phyloP scores from a whole-genome alignment of 2,888 invertebrate species.

The Xestia c-nigrum region DNA sequence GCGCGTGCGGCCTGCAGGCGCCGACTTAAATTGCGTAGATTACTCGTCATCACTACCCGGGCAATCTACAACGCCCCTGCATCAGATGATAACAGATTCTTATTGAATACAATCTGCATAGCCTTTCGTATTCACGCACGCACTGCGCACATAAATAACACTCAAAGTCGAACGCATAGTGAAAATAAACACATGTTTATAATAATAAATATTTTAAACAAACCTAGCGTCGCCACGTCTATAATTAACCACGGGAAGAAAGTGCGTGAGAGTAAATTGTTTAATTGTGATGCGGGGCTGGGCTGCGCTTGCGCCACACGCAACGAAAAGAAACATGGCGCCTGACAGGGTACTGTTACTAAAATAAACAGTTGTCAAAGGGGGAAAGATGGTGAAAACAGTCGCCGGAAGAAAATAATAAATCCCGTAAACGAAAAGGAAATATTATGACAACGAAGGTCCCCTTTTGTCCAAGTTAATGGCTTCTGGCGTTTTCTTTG shows the following conservation, averaged over 20 bases:
- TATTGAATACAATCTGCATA: constrained; percentile 71
- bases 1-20: constrained; percentile 59
- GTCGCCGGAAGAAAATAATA: constrained; percentile 75
- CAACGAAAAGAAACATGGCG: constrained; percentile 72
- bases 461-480: constrained; percentile 51
- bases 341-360: constrained; percentile 64
- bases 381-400: constrained; percentile 70
- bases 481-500: constrained; percentile 21
- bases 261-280: constrained; percentile 87
- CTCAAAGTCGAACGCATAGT: constrained; percentile 38
- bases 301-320: constrained; percentile 76
- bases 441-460: constrained; percentile 71
- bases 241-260: constrained; percentile 82
- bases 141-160: constrained; percentile 40
- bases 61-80: constrained; percentile 62
- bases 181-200: constrained; percentile 67
- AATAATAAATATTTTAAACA: constrained; percentile 79
- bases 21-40: constrained; percentile 67
- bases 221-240: constrained; percentile 71
- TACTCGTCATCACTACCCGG: constrained; percentile 69
- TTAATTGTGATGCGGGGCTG: constrained; percentile 80
- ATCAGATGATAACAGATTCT: constrained; percentile 68
- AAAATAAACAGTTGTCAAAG: constrained; percentile 79
- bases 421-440: constrained; percentile 69
- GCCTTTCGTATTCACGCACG: constrained; percentile 23